Conservation (phyloP, 1,140 invertebrate genomes). For the Zelostemma sp. region DNA sequence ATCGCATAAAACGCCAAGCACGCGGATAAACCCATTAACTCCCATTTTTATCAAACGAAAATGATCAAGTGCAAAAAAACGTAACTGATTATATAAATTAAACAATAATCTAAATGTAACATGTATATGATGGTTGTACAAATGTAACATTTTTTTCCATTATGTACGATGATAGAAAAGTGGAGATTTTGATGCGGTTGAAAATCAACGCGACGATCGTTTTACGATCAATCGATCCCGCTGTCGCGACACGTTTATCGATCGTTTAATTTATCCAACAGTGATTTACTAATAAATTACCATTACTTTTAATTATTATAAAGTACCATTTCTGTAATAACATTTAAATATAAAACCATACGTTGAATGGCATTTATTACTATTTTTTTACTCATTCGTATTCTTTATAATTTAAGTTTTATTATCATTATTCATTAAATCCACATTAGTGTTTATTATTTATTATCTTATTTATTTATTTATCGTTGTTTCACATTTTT, state of each 20-base stretch:
- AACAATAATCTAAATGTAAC: constrained; percentile 68
- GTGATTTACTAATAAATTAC: constrained; percentile 64
- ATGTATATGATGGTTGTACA: constrained; percentile 69
- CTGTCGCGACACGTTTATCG: constrained; percentile 35
- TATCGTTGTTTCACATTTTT: too few relatives aligned
- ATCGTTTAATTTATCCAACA: constrained; percentile 54
- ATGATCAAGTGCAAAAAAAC: constrained; percentile 33
- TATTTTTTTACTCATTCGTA: not conserved
- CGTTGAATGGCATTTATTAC: constrained; percentile 63
- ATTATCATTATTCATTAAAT: too few relatives aligned
- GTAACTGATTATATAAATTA: constrained; percentile 59
- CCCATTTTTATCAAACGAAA: constrained; percentile 42
- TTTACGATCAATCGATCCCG: constrained; percentile 9
- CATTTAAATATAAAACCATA: constrained; percentile 69
- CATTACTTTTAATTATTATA: constrained; percentile 67
- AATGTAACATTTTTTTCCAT: constrained; percentile 70
- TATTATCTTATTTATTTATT: too few relatives aligned
- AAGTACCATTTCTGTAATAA: constrained; percentile 68
- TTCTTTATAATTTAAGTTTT: too few relatives aligned
- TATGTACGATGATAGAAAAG: constrained; percentile 63
- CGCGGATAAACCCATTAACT: constrained; percentile 21
- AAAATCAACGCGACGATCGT: constrained; percentile 48
- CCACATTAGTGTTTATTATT: too few relatives aligned
- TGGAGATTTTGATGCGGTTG: constrained; percentile 54
- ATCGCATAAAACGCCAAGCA: constrained; percentile 28